These are phyloP conservation scores for Onychomys leucogaster DNA, from an alignment of 2,797 vertebrate genomes.

Conservation along the genomic window DNA sequence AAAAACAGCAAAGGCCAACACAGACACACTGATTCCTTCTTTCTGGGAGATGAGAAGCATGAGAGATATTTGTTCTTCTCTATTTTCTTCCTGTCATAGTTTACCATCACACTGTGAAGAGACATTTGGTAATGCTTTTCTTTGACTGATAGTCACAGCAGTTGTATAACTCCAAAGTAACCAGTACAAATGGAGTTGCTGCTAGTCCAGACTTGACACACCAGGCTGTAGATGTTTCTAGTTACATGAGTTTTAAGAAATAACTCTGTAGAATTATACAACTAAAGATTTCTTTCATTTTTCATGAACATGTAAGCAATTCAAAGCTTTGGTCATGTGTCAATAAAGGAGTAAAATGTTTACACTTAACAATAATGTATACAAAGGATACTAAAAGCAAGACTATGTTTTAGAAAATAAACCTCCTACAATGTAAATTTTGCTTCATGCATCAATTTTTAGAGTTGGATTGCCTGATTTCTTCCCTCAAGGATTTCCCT, in stretches of 20 bases:
- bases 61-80: neutral
- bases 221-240: neutral
- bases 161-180: neutral
- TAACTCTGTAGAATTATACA: constrained; percentile 33
- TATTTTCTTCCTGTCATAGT: neutral
- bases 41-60: neutral
- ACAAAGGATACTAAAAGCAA: constrained; percentile 83
- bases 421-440: constrained; percentile 88
- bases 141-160: neutral
- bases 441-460: constrained; percentile 86
- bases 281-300: constrained; percentile 60
- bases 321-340: constrained; percentile 45
- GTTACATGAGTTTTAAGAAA: neutral
- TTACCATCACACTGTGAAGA: neutral
- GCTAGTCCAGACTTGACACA: constrained; percentile 25
- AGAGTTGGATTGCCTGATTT: constrained; percentile 85
- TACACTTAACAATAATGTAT: constrained; percentile 84
- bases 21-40: neutral
- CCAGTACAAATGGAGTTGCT: neutral
- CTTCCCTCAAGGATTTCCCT: constrained; percentile 85
- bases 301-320: constrained; percentile 66
- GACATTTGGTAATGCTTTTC: neutral
- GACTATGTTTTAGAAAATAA: constrained; percentile 86
- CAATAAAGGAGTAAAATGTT: constrained; percentile 25
- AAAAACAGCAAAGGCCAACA: neutral